phyloP scores from a whole-genome alignment of 2,888 invertebrate species.

The Rhogogaster chlorosoma region DNA sequence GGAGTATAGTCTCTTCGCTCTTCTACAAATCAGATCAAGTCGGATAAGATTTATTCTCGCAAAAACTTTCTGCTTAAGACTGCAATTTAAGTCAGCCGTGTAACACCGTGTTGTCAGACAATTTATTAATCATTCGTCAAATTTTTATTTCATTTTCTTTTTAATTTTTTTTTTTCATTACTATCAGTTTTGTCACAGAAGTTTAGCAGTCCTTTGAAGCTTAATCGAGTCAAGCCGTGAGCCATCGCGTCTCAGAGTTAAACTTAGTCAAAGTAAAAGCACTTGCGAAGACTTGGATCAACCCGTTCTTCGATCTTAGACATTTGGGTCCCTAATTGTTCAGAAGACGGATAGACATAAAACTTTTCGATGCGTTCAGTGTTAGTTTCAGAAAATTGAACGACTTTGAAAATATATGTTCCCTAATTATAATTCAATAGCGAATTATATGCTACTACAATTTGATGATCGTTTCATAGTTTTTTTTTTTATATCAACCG shows the following conservation, averaged over 20 bases:
- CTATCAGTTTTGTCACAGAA: neutral
- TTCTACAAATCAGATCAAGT: neutral
- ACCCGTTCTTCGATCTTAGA: too few relatives aligned
- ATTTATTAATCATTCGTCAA: neutral
- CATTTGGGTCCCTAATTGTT: too few relatives aligned
- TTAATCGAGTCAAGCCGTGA: too few relatives aligned
- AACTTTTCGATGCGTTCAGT: too few relatives aligned
- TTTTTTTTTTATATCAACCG: neutral
- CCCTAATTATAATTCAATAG: too few relatives aligned
- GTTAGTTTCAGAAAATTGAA: too few relatives aligned
- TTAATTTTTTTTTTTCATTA: neutral
- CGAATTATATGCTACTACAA: neutral
- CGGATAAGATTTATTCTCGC: constrained; percentile 26
- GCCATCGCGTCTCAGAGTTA: too few relatives aligned
- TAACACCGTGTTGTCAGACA: neutral
- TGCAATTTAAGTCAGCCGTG: neutral
- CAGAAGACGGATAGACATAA: too few relatives aligned
- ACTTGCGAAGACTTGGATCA: too few relatives aligned
- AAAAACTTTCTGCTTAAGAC: neutral
- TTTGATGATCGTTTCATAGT: neutral
- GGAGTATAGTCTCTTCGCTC: neutral
- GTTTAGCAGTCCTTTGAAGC: too few relatives aligned
- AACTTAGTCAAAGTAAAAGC: too few relatives aligned
- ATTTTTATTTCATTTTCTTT: neutral
- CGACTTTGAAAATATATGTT: too few relatives aligned